A percentile compares a stretch with the other conserved stretches of the same genome.
phyloP scores from a whole-genome alignment of 2,797 vertebrate genomes.

The Characodon lateralis region DNA sequence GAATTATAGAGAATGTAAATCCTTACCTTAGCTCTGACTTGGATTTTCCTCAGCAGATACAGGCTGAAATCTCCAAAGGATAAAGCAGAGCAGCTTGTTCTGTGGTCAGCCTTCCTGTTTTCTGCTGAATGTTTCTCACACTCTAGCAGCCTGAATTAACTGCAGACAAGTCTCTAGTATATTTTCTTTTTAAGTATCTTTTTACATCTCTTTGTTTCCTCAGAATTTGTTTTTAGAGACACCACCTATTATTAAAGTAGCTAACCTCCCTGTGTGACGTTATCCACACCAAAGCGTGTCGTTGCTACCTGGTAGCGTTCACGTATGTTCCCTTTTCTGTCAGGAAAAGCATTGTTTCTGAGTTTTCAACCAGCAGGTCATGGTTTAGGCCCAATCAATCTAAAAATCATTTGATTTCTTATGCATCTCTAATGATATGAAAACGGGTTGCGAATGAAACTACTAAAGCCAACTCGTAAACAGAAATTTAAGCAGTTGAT shows the following conservation, averaged over 20 bases:
- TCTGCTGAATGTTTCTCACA: not conserved
- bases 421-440: not conserved
- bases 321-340: not conserved
- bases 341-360: not conserved
- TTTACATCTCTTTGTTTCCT: not conserved
- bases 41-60: not conserved
- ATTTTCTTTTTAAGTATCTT: not conserved
- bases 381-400: not conserved
- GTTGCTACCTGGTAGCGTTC: not conserved
- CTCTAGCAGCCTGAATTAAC: not conserved
- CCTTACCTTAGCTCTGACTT: no score
- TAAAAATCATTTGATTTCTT: not conserved
- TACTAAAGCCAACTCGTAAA: not conserved
- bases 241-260: not conserved
- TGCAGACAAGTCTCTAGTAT: no score
- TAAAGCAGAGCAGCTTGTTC: not conserved
- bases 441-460: not conserved
- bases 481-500: not conserved
- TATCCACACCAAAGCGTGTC: not conserved
- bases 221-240: not conserved
- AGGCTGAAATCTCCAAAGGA: not conserved
- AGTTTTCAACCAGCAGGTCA: not conserved
- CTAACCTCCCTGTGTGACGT: not conserved
- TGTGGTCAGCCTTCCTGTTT: not conserved
- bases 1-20: no score